A percentile compares a stretch with the other conserved stretches of the same genome.
Evolutionary conservation across 1,140 invertebrate genomes (phyloP).

Genomic region (Papilio aristodemus): DNA sequence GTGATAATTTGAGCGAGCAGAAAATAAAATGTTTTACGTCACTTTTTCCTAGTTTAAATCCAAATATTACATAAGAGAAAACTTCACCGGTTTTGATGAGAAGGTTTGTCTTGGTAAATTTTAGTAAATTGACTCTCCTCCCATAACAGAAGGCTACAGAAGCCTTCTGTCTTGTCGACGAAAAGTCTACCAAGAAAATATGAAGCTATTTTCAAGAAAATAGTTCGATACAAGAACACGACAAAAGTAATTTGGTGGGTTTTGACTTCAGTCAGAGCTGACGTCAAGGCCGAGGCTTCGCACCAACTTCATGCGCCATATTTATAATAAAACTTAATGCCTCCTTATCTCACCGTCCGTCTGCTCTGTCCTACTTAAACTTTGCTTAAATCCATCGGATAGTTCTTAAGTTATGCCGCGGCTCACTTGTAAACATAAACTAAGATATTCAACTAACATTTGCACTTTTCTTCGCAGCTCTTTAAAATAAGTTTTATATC

Average conservation of each 20-base stretch:
- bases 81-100: no score
- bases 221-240: no score
- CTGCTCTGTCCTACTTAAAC: constrained; percentile 21
- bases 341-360: constrained; percentile 13
- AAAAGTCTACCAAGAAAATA: no score
- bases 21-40: no score
- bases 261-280: constrained; percentile 11
- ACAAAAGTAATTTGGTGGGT: neutral
- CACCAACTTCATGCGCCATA: neutral
- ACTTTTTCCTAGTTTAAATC: no score
- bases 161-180: no score
- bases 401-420: constrained; percentile 11
- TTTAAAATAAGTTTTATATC: constrained; percentile 1
- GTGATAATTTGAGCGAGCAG: no score
- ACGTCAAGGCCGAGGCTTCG: neutral
- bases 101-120: no score
- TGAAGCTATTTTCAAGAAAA: no score
- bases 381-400: constrained; percentile 11
- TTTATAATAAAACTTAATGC: constrained; percentile 24
- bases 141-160: no score
- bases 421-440: constrained; percentile 14
- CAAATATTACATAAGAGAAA: no score
- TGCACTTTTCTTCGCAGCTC: constrained; percentile 10
- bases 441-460: constrained; percentile 14
- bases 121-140: no score